Evolutionary conservation across 2,797 vertebrate genomes (phyloP).

Genomic region (Uromys caudimaculatus): DNA sequence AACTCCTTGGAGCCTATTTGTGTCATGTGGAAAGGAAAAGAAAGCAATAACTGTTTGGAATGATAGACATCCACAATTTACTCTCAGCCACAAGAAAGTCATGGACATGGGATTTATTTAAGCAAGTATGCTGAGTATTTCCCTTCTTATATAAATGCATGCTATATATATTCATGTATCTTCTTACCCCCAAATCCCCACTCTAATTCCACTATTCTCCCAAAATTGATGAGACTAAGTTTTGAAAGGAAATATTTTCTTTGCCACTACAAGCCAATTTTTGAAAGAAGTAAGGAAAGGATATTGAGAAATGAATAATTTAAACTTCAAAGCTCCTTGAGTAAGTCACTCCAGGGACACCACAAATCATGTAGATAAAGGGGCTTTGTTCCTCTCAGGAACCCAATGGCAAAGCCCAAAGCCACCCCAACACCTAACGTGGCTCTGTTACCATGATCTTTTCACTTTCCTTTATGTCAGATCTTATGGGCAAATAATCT

Average conservation of each 20-base stretch:
- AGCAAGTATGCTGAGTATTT: not conserved
- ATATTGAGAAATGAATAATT: slow-evolving; percentile 13
- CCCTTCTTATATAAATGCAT: not conserved
- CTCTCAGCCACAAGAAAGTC: not conserved
- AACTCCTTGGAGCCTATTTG: not conserved
- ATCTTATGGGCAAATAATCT: not conserved
- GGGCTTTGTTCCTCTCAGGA: not conserved
- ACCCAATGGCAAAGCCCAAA: not conserved
- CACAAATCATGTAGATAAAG: not conserved
- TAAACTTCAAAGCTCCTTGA: not conserved
- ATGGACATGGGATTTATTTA: not conserved
- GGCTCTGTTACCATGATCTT: not conserved
- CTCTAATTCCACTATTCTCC: not conserved
- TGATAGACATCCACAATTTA: not conserved
- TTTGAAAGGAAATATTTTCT: not conserved
- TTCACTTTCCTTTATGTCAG: not conserved
- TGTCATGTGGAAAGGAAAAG: not conserved
- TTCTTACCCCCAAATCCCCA: not conserved
- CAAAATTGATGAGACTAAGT: not conserved
- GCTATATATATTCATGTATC: not conserved
- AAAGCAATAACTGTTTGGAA: not conserved
- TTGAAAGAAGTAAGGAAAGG: not conserved
- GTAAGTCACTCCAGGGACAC: not conserved
- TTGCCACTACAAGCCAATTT: not conserved
- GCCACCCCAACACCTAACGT: not conserved